These are phyloP conservation scores for Drosophila borealis DNA, from an alignment of 2,888 invertebrate species.

Conservation along the genomic window DNA sequence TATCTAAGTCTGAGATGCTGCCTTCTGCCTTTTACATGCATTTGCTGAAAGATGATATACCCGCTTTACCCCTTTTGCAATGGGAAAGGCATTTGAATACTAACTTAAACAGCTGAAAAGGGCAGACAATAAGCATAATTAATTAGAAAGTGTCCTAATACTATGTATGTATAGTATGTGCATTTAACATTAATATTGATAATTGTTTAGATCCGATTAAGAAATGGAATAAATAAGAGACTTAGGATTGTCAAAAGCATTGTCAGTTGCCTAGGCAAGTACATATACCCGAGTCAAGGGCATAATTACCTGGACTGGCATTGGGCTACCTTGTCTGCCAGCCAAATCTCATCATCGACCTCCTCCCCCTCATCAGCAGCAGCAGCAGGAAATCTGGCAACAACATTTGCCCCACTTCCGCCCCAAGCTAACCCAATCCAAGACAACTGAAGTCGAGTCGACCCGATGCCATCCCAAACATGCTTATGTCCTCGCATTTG, in stretches of 20 bases:
- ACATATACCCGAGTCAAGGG: constrained; percentile 8
- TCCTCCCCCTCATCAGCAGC: constrained; percentile 17
- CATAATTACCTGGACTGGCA: constrained; percentile 35
- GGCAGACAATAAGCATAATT: background rate
- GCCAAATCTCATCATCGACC: constrained; percentile 31
- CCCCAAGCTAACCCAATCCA: background rate
- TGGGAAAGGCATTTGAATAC: no score
- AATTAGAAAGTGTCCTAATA: no score
- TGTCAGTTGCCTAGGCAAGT: background rate
- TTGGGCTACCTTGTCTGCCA: constrained; percentile 30
- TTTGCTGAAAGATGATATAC: no score
- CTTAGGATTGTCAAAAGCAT: no score
- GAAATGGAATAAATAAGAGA: no score
- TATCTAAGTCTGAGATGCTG: no score
- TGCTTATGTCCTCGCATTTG: constrained; percentile 32
- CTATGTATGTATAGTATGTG: no score
- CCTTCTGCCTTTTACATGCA: no score
- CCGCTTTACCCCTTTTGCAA: no score
- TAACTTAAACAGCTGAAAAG: background rate
- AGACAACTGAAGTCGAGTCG: background rate
- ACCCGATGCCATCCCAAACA: background rate
- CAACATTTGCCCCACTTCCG: background rate
- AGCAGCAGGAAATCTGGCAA: constrained; percentile 40
- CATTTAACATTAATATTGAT: no score
- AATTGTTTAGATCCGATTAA: no score